A percentile compares a stretch with the other conserved stretches of the same genome.
phyloP scores from a whole-genome alignment of 2,113 vertebrate species.

The Penelope pileata region DNA sequence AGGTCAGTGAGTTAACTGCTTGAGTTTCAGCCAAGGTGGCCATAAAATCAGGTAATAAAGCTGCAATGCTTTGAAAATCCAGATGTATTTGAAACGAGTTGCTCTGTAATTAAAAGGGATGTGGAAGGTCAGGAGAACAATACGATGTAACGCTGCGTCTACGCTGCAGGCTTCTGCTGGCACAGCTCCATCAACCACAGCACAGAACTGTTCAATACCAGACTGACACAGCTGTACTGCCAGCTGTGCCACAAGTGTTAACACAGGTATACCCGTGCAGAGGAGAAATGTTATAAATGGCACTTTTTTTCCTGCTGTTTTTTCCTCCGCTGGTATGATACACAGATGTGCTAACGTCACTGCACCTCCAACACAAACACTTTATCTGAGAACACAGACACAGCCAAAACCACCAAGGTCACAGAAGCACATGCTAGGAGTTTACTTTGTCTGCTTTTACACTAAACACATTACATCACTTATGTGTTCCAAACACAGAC shows the following conservation, averaged over 20 bases:
- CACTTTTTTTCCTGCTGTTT: not conserved
- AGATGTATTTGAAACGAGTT: slow-evolving; percentile 50
- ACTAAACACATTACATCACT: slow-evolving; percentile 6
- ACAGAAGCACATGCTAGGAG: not conserved
- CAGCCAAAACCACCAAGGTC: not conserved
- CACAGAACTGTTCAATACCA: not conserved
- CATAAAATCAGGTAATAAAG: slow-evolving; percentile 66
- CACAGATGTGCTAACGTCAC: not conserved
- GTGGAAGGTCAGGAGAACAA: slow-evolving; percentile 34
- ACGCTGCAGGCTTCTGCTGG: not conserved
- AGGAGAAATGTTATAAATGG: not conserved
- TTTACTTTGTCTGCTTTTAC: slow-evolving; percentile 16
- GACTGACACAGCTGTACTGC: not conserved
- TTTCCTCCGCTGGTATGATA: not conserved
- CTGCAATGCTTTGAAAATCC: slow-evolving; percentile 49
- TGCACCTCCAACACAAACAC: not conserved
- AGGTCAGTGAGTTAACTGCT: slow-evolving; percentile 55
- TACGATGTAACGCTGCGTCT: not conserved
- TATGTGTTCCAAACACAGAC: not conserved
- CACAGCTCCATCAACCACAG: not conserved
- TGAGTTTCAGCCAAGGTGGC: slow-evolving; percentile 55
- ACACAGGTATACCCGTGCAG: not conserved
- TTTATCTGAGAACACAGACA: not conserved
- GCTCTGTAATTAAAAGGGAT: slow-evolving; percentile 54
- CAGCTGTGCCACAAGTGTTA: not conserved